phyloP scores from a whole-genome alignment of 2,888 invertebrate species.

The Coleophora flavipennella region DNA sequence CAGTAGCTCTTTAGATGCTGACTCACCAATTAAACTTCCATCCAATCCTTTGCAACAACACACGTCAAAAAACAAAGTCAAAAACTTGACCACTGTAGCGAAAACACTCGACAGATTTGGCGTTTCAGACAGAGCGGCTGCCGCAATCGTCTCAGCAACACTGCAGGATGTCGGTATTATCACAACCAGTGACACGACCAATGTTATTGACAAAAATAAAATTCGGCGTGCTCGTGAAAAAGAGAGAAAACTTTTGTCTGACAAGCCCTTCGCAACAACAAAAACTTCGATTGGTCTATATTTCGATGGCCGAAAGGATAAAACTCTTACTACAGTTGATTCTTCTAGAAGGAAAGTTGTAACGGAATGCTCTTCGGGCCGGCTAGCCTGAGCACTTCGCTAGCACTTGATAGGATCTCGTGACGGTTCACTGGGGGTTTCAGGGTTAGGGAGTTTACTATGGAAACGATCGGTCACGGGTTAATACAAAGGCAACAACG shows the following conservation, averaged over 20 bases:
- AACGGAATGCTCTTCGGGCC: no score
- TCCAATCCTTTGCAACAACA: no score
- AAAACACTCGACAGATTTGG: neutral
- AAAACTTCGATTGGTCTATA: neutral
- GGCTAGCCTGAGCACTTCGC: no score
- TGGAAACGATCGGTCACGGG: no score
- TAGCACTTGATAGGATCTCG: no score
- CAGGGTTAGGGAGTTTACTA: no score
- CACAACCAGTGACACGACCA: neutral
- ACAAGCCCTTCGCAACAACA: neutral
- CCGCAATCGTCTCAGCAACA: neutral
- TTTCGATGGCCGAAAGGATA: neutral
- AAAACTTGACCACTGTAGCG: neutral
- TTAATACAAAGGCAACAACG: no score
- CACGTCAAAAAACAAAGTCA: no score
- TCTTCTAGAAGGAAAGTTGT: neutral
- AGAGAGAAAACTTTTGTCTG: neutral
- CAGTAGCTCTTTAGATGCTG: no score
- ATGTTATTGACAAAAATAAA: neutral
- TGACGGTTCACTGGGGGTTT: no score
- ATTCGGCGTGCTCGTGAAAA: neutral
- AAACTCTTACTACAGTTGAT: neutral
- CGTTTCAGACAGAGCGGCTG: neutral
- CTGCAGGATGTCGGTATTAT: neutral
- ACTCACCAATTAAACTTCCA: no score